A percentile compares a stretch with the other conserved stretches of the same genome.
These are phyloP conservation scores for Pterophyllum scalare DNA, from an alignment of 2,113 vertebrate species.

Conservation along the genomic window DNA sequence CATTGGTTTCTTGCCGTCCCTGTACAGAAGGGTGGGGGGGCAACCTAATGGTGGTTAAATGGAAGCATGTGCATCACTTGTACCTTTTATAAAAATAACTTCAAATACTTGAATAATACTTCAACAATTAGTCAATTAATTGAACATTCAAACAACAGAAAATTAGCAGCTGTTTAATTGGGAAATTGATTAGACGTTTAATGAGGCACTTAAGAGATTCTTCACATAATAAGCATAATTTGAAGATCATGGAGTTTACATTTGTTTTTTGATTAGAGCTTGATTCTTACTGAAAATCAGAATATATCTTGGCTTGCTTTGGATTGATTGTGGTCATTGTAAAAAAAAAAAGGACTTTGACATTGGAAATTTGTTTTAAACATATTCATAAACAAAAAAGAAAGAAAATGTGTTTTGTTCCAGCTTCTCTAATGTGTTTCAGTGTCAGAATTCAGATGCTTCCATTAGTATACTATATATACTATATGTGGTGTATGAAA, in stretches of 20 bases:
- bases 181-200: conserved; percentile 22
- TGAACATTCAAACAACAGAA: conserved; percentile 9
- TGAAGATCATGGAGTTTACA: background rate
- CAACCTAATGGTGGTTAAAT: background rate
- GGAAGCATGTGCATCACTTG: background rate
- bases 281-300: background rate
- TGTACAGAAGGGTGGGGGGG: background rate
- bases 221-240: background rate
- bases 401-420: no score
- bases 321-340: background rate
- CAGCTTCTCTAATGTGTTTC: no score
- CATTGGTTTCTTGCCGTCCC: background rate
- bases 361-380: no score
- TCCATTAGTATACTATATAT: no score
- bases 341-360: background rate
- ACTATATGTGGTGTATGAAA: no score
- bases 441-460: no score
- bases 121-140: conserved; percentile 23
- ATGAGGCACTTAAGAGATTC: conserved; percentile 1
- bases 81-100: conserved; percentile 1
- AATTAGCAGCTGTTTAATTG: conserved; percentile 31
- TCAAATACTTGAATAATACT: background rate
- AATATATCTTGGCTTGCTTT: background rate
- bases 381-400: no score
- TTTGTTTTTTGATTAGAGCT: background rate